Percentiles rank a stretch among this genome's conserved stretches.
Evolutionary conservation across 2,113 vertebrate species (phyloP).

Genomic region (Emydocephalus ijimae): DNA sequence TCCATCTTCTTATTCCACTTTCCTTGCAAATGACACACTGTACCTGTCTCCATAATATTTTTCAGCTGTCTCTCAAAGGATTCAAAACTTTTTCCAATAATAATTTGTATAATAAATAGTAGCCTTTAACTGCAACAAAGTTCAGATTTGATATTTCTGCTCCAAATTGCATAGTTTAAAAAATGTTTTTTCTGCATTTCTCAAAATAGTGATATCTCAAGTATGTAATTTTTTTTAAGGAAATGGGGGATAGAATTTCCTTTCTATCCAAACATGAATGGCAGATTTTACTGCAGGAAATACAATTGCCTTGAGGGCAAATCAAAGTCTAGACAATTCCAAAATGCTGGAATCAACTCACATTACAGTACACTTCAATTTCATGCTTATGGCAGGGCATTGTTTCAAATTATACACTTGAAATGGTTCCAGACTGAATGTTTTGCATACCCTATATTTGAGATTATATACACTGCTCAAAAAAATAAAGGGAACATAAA

Average conservation of each 20-base stretch:
- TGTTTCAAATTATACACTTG: background rate
- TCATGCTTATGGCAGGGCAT: background rate
- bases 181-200: background rate
- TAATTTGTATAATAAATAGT: background rate
- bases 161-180: background rate
- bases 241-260: background rate
- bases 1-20: background rate
- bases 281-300: background rate
- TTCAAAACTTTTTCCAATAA: background rate
- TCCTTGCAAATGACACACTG: background rate
- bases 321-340: background rate
- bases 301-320: background rate
- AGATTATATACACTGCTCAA: background rate
- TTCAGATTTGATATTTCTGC: background rate
- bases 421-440: background rate
- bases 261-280: background rate
- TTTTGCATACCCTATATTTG: background rate
- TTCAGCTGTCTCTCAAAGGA: background rate
- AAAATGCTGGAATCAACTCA: background rate
- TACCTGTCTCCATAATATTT: background rate
- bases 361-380: background rate
- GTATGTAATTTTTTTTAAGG: background rate
- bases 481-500: no score
- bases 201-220: background rate
- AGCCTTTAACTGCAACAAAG: no score